Evolutionary conservation across 2,797 vertebrate genomes (phyloP).

Genomic region (Sphaeramia orbicularis): DNA sequence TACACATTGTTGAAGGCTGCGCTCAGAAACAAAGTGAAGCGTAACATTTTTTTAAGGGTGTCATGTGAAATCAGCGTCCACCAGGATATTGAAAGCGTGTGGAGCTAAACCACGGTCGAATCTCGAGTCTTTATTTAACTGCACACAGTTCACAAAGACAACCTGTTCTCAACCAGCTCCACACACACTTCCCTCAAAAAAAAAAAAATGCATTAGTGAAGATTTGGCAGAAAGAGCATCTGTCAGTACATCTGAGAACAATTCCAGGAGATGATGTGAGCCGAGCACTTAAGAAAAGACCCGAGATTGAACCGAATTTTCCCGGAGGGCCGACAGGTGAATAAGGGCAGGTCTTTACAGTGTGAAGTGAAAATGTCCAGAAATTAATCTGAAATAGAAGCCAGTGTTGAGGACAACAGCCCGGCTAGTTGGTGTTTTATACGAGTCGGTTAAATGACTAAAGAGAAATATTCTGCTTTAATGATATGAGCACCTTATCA

Average conservation of each 20-base stretch:
- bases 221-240: slow-evolving; percentile 69
- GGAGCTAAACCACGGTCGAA: slow-evolving; percentile 55
- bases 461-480: slow-evolving; percentile 68
- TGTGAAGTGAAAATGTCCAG: slow-evolving; percentile 42
- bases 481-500: slow-evolving; percentile 78
- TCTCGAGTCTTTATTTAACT: slow-evolving; percentile 69
- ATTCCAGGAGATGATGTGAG: slow-evolving; percentile 67
- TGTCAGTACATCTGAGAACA: slow-evolving; percentile 61
- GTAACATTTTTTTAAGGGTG: slow-evolving; percentile 64
- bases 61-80: slow-evolving; percentile 81
- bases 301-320: slow-evolving; percentile 61
- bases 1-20: slow-evolving; percentile 83
- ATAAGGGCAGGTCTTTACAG: slow-evolving; percentile 52
- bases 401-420: slow-evolving; percentile 50
- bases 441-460: slow-evolving; percentile 69
- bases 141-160: slow-evolving; percentile 53
- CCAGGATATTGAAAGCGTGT: slow-evolving; percentile 80
- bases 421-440: slow-evolving; percentile 55
- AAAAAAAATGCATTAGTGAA: slow-evolving; percentile 55
- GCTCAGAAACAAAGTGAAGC: slow-evolving; percentile 62
- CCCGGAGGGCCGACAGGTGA: slow-evolving; percentile 59
- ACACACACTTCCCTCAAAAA: slow-evolving; percentile 34
- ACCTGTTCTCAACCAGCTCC: slow-evolving; percentile 39
- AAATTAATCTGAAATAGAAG: slow-evolving; percentile 42
- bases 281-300: slow-evolving; percentile 69